These are phyloP conservation scores for Halcyon senegalensis DNA, from an alignment of 2,113 vertebrate species.

Conservation along the genomic window DNA sequence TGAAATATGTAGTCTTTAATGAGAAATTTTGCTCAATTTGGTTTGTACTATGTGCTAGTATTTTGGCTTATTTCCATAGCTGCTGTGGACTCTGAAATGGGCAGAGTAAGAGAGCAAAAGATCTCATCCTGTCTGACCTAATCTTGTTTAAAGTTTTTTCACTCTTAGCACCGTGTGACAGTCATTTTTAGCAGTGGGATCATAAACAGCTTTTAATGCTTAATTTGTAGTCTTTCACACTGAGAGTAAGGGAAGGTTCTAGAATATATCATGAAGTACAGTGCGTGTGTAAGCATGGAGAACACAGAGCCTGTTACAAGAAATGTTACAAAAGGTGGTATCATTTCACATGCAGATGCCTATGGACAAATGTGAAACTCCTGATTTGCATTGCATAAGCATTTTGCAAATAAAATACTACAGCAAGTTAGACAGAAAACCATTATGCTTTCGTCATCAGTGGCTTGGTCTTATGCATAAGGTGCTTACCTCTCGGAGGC, in stretches of 20 bases:
- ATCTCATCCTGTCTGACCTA: slow-evolving; percentile 25
- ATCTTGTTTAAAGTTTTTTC: slow-evolving; percentile 12
- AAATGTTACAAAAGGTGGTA: not conserved
- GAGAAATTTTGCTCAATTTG: not conserved
- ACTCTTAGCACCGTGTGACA: not conserved
- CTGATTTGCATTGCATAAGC: not conserved
- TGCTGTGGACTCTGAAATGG: not conserved
- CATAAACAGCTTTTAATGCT: not conserved
- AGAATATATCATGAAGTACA: not conserved
- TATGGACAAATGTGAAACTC: not conserved
- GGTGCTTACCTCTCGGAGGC: not conserved
- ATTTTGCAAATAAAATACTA: not conserved
- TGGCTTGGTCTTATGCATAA: not conserved
- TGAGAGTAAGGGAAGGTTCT: not conserved
- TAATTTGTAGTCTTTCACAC: not conserved
- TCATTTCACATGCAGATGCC: not conserved
- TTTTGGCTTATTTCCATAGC: not conserved
- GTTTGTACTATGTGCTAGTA: not conserved
- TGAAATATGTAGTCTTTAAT: not conserved
- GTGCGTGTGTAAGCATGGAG: not conserved
- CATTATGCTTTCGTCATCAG: not conserved
- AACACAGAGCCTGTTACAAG: not conserved
- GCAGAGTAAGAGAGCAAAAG: not conserved
- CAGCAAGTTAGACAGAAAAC: not conserved
- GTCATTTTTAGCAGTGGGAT: slow-evolving; percentile 19